Base-by-base conservation (phyloP, 2,113 vertebrate species). In the Oceanites oceanicus region DNA sequence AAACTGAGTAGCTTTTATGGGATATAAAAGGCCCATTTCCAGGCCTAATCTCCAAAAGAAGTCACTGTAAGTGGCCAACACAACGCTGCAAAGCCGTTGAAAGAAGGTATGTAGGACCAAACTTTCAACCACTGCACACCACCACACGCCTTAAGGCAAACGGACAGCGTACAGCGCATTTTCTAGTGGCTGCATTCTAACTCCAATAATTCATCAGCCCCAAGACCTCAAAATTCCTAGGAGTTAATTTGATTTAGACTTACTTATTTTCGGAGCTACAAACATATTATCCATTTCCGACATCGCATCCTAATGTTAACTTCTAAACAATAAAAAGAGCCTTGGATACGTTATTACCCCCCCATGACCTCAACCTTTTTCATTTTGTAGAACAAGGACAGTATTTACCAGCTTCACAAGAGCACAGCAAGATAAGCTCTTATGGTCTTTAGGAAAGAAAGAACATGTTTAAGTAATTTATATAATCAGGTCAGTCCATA, bases 141-240 rank as follows among this genome's bases (percentile, higher is more conserved):
- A 53, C 5, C 26, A 22, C 17, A 13, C 2, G 4, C 19, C 50
- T 45, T 29, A 77, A 86, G 25, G 9, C 30, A 17, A 78, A 49
- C 0, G 6, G 40, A 67, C 40, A 42, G 15, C 0, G 1, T 29
- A 61, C 52, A 79, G 27, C 26, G 44, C 1, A 0, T 78, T 67
- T 61, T 62, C 55, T 25, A 40, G 32, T 3, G 14, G 17, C 14
- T 73, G 32, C 45, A 66, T 66, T 72, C 67, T 66, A 88, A 53
- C 29, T 61, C 21, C 6, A 75, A 9, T 30, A 66, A 76, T 6
- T 65, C 19, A 56, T 11, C 42, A 85, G 44, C 29, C 26, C 2
- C 20, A 49, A 90, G 12, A 62, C 4, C 7, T 42, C 62, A 45
- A 45, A 45, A 79, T 70, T 53, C 10, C 0, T 16, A 73, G 62